Evolutionary conservation across 1,140 invertebrate genomes (phyloP).

Genomic region (Philopotamus ludificatus): DNA sequence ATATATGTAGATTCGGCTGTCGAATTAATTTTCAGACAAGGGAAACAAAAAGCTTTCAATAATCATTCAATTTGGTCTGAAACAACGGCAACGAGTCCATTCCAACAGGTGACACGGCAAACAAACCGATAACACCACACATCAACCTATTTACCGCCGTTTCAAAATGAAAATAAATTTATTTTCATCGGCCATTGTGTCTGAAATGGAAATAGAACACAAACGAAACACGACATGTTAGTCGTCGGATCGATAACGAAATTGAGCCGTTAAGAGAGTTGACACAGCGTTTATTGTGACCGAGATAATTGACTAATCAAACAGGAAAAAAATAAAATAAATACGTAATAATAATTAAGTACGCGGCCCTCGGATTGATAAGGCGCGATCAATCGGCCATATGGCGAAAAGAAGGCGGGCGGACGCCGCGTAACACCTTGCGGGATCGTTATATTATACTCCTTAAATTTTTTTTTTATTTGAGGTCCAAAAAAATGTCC

Average conservation of each 20-base stretch:
- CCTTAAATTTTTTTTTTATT: background rate
- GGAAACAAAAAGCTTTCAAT: too few relatives aligned
- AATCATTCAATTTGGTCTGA: too few relatives aligned
- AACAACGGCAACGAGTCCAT: too few relatives aligned
- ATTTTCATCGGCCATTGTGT: too few relatives aligned
- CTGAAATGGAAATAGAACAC: too few relatives aligned
- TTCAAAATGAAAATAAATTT: too few relatives aligned
- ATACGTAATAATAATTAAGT: background rate
- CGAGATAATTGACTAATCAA: background rate
- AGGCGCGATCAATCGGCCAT: background rate
- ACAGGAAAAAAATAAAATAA: background rate
- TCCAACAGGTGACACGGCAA: constrained; percentile 4
- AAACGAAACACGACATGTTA: too few relatives aligned
- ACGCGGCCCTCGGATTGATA: background rate
- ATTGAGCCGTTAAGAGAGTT: too few relatives aligned
- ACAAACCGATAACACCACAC: background rate
- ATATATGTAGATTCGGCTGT: too few relatives aligned
- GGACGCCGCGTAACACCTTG: constrained; percentile 13
- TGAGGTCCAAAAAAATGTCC: background rate
- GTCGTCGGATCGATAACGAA: too few relatives aligned
- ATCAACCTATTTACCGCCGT: background rate
- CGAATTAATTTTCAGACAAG: too few relatives aligned
- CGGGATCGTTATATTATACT: constrained; percentile 3
- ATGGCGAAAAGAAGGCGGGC: constrained; percentile 13
- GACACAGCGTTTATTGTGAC: too few relatives aligned